A percentile compares a stretch with the other conserved stretches of the same genome.
Conservation (phyloP, 2,113 vertebrate genomes). For the Anser cygnoides region DNA sequence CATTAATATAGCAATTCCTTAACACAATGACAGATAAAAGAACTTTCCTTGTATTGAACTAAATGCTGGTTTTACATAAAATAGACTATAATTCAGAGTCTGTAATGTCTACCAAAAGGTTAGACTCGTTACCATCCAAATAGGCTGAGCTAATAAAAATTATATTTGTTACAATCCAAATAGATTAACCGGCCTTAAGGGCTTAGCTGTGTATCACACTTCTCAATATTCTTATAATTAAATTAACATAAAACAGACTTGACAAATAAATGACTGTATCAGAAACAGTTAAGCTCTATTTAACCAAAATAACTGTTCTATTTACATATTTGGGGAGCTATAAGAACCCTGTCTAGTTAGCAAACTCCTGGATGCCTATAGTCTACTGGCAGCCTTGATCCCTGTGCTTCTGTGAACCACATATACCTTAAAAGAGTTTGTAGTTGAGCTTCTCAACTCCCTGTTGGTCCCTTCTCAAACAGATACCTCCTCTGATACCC, state of each 20-base stretch:
- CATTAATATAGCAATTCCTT: slow-evolving; percentile 73
- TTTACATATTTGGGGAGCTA: slow-evolving; percentile 49
- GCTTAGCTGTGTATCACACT: slow-evolving; percentile 81
- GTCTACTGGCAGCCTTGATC: background rate
- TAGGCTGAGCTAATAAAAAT: slow-evolving; percentile 83
- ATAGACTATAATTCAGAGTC: slow-evolving; percentile 79
- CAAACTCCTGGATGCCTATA: background rate
- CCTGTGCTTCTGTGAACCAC: background rate
- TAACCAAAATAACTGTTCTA: slow-evolving; percentile 74
- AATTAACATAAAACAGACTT: slow-evolving; percentile 82
- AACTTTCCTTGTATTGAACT: slow-evolving; percentile 76
- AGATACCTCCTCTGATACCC: background rate
- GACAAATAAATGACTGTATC: slow-evolving; percentile 80
- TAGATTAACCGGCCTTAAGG: slow-evolving; percentile 83
- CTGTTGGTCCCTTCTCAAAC: background rate
- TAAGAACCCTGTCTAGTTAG: slow-evolving; percentile 1
- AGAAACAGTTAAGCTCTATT: slow-evolving; percentile 80
- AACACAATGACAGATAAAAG: slow-evolving; percentile 76
- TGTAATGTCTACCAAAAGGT: slow-evolving; percentile 80
- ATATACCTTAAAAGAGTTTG: background rate
- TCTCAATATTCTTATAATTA: slow-evolving; percentile 85
- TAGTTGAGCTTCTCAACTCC: background rate
- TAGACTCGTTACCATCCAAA: slow-evolving; percentile 81
- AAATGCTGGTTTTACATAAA: slow-evolving; percentile 79
- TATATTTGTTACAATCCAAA: slow-evolving; percentile 86